phyloP scores from a whole-genome alignment of 2,888 invertebrate genomes.

The Eremobia ochroleuca region DNA sequence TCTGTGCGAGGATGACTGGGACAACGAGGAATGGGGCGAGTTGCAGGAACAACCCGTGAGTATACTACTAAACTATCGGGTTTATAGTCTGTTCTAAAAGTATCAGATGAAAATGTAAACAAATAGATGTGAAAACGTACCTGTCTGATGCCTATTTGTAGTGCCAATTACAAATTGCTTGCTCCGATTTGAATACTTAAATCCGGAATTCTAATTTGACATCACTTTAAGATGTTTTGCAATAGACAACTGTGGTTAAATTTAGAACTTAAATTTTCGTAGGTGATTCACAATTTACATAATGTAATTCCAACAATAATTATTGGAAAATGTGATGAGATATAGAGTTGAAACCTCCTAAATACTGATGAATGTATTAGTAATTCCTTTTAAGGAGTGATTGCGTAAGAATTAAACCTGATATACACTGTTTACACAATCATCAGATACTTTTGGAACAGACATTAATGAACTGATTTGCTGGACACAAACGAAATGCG shows the following conservation, averaged over 20 bases:
- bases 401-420: not conserved
- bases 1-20: constrained; percentile 94
- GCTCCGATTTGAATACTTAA: not conserved
- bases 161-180: not conserved
- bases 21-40: constrained; percentile 96
- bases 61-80: not conserved
- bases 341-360: not conserved
- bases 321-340: not conserved
- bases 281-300: not conserved
- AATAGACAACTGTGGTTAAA: not conserved
- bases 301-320: not conserved
- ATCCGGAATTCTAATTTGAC: not conserved
- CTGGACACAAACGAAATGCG: not conserved
- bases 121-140: not conserved
- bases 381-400: not conserved
- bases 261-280: not conserved
- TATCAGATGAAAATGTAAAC: not conserved
- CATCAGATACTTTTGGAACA: not conserved
- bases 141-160: not conserved
- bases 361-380: not conserved
- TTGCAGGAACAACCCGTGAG: constrained; percentile 95
- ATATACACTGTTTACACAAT: not conserved
- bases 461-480: not conserved
- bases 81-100: not conserved
- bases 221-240: not conserved